Conservation (phyloP, 2,888 invertebrate species). For the Halictus ligatus region DNA sequence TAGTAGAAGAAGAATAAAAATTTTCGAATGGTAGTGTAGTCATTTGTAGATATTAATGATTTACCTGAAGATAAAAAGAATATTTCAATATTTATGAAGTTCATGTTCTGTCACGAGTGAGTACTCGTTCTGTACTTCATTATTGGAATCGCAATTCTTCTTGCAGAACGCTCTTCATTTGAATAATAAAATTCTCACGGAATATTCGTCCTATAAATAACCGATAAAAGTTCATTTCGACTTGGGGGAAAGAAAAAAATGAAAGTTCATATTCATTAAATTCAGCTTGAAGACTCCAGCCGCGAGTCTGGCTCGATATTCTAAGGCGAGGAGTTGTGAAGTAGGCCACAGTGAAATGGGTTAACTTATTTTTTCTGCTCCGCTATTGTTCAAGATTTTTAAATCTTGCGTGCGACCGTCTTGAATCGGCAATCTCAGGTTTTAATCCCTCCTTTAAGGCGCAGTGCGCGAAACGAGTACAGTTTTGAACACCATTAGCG, state of each 20-base stretch:
- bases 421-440: not conserved
- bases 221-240: not conserved
- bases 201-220: not conserved
- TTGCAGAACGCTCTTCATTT: not conserved
- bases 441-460: too few relatives aligned
- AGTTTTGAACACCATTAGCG: not conserved
- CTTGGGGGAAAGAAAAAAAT: not conserved
- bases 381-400: not conserved
- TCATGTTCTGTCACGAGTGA: not conserved
- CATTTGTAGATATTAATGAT: not conserved
- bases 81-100: not conserved
- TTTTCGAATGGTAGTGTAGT: not conserved
- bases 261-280: not conserved
- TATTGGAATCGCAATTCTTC: not conserved
- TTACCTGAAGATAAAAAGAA: not conserved
- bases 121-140: not conserved
- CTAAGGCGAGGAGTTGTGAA: not conserved
- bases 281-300: not conserved
- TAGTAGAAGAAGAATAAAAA: not conserved
- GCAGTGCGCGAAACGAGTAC: not conserved
- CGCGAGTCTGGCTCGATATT: not conserved
- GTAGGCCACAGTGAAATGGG: not conserved
- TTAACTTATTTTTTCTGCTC: not conserved
- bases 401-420: not conserved
- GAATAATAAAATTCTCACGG: not conserved